Evolutionary conservation across 2,888 invertebrate genomes (phyloP).

Genomic region (Allacma fusca): DNA sequence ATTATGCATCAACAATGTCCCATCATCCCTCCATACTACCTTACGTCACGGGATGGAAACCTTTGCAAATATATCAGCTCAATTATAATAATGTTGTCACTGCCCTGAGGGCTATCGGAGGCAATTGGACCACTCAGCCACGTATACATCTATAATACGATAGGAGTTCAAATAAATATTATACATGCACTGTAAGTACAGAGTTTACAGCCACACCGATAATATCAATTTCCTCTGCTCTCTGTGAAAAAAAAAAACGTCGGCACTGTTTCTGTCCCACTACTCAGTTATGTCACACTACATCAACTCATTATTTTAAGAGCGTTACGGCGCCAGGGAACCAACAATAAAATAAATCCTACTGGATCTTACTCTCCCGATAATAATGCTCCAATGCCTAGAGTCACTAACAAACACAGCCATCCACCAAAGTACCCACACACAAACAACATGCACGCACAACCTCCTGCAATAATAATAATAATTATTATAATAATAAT

Average conservation of each 20-base stretch:
- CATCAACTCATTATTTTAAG: conserved; percentile 32
- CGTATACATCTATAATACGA: not conserved
- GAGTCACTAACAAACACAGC: not conserved
- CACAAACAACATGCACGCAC: no score
- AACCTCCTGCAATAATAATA: no score
- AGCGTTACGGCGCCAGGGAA: conserved; percentile 28
- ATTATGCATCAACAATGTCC: not conserved
- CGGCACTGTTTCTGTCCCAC: not conserved
- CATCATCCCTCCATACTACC: not conserved
- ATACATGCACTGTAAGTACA: no score
- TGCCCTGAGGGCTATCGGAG: not conserved
- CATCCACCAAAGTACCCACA: no score
- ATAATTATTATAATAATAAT: no score
- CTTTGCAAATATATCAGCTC: not conserved
- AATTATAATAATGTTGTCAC: not conserved
- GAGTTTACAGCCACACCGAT: not conserved
- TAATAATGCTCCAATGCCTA: conserved; percentile 27
- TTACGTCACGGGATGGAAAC: not conserved
- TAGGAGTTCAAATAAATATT: not conserved
- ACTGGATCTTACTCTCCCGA: conserved; percentile 30
- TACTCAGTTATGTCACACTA: conserved; percentile 14
- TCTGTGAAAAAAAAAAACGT: conserved; percentile 14
- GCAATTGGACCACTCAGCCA: not conserved
- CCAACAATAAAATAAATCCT: conserved; percentile 28
- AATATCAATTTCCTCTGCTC: conserved; percentile 8